phyloP scores from a whole-genome alignment of 2,888 invertebrate genomes.

The Bibio marci region DNA sequence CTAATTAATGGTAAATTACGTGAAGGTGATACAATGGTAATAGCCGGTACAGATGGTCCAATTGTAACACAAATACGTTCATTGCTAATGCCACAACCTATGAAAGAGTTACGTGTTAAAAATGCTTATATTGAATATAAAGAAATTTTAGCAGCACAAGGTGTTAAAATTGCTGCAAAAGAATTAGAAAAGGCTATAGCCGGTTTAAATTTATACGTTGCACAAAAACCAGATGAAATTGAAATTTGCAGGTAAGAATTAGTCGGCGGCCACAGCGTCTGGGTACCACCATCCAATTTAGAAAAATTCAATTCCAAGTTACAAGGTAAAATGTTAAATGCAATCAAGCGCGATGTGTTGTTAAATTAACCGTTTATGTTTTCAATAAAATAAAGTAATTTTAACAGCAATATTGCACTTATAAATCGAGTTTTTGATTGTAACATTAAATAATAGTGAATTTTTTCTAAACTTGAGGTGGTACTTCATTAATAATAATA shows the following conservation, averaged over 20 bases:
- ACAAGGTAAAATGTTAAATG: no score
- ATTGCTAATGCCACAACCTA: conserved; percentile 91
- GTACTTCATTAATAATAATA: no score
- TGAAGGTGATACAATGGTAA: conserved; percentile 85
- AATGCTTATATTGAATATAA: conserved; percentile 89
- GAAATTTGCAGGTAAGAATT: conserved; percentile 57
- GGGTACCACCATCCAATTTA: no score
- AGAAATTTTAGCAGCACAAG: conserved; percentile 90
- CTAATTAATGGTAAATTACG: conserved; percentile 88
- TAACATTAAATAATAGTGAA: no score
- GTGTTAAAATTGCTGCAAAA: conserved; percentile 96
- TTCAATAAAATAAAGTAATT: no score
- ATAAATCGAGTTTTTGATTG: neutral
- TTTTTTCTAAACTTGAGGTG: no score
- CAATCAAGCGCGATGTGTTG: no score
- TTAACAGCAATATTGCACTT: no score
- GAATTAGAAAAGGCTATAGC: conserved; percentile 97
- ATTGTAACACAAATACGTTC: conserved; percentile 95
- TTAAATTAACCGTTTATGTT: no score
- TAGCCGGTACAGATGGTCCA: conserved; percentile 96
- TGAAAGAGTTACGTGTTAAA: conserved; percentile 95
- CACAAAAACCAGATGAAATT: conserved; percentile 85
- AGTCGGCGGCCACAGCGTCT: no score
- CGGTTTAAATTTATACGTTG: conserved; percentile 80
- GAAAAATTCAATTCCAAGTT: no score